These are phyloP conservation scores for Tor tambroides DNA, from an alignment of 2,113 vertebrate genomes.

Conservation along the genomic window DNA sequence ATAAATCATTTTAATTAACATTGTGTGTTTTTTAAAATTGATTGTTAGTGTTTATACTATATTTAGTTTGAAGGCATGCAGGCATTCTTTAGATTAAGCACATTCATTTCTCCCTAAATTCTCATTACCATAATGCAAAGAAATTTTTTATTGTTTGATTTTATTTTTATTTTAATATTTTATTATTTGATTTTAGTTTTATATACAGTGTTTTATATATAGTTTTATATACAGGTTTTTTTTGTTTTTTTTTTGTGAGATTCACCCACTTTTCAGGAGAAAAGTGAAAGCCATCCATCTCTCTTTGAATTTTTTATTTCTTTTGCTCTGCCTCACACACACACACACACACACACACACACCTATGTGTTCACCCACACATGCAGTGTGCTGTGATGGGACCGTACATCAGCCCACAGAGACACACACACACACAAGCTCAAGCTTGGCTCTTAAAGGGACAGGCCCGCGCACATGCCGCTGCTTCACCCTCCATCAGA, in stretches of 20 bases:
- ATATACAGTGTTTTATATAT: no score
- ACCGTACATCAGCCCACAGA: constrained; percentile 37
- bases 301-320: neutral
- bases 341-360: constrained; percentile 10
- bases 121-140: neutral
- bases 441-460: constrained; percentile 41
- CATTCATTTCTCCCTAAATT: neutral
- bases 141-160: no score
- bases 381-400: constrained; percentile 30
- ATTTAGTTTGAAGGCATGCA: neutral
- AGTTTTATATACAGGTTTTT: no score
- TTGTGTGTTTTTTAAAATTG: neutral
- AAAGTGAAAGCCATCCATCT: neutral
- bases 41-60: neutral
- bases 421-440: constrained; percentile 34
- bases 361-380: constrained; percentile 26
- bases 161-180: no score
- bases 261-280: constrained; percentile 21
- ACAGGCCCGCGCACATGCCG: constrained; percentile 5
- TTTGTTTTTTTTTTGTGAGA: neutral
- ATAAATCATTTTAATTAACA: constrained; percentile 2
- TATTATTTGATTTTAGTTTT: no score
- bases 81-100: no score
- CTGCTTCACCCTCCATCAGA: constrained; percentile 20
- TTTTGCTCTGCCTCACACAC: neutral